Evolutionary conservation across 2,888 invertebrate genomes (phyloP).

Genomic region (Limnephilus rhombicus): DNA sequence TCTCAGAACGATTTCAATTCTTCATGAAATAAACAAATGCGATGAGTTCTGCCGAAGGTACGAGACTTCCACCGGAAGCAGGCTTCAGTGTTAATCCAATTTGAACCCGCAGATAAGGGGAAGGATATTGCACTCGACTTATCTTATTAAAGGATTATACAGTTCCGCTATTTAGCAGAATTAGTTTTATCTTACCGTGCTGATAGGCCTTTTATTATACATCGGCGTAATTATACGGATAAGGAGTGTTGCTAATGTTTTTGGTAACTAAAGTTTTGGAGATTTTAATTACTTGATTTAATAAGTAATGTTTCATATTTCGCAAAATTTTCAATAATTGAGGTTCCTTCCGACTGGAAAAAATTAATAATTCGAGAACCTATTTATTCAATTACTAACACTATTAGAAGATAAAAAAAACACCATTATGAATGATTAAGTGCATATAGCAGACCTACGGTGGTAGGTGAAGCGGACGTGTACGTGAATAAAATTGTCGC

Average conservation of each 20-base stretch:
- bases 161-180: not conserved
- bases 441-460: too few species aligned
- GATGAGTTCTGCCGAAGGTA: not conserved
- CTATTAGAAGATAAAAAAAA: too few species aligned
- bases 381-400: too few species aligned
- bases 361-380: too few species aligned
- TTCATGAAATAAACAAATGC: not conserved
- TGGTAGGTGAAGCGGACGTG: not conserved
- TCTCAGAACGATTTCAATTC: not conserved
- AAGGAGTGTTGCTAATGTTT: not conserved
- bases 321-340: too few species aligned
- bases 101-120: conserved; percentile 16
- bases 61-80: not conserved
- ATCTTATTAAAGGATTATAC: conserved; percentile 13
- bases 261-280: not conserved
- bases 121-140: conserved; percentile 18
- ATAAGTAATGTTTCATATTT: too few species aligned
- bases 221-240: not conserved
- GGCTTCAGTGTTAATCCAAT: conserved; percentile 19
- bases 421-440: too few species aligned
- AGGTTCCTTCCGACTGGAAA: too few species aligned
- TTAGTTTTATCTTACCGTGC: not conserved
- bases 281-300: not conserved
- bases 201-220: not conserved
- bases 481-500: not conserved